Evolutionary conservation across 2,797 vertebrate species (phyloP), one percentile per base, ranked within the genome.

Genomic region (Myripristis jacobus): DNA sequence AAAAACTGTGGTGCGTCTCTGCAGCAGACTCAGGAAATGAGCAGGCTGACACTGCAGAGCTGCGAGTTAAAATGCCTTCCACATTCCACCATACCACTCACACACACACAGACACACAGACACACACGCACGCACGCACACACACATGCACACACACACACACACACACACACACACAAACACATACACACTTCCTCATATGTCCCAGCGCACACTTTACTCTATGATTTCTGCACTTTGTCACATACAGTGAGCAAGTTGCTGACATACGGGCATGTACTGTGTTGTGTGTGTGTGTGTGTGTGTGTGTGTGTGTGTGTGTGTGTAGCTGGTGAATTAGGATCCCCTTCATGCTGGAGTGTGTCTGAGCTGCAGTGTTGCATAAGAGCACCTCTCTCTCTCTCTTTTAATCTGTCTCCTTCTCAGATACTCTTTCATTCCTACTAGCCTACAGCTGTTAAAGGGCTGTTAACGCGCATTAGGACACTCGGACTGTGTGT

Each of bases 11-110:
- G 51, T 70, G 61, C 2, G 34, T 66, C 63, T 81, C 56, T 69
- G 57, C 41, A 71, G 67, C 50, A 82, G 57, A 81, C 76, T 77
- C 77, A 87, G 87, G 85, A 87, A 88, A 88, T 83, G 77, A 86
- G 47, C 64, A 67, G 76, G 68, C 84, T 75, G 73, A 83, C 72
- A 69, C 72, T 74, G 73, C 71, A 82, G 73, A 82, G 74, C 80
- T 70, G 64, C 4, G 3, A 73, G 71, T 84, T 89, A 69, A 81
- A 82, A 86, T 85, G 69, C 75, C 74, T 73, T 83, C 74, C 70
- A 86, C 86, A 86, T 76, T 73, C 80, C 80, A 52, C 10, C 9
- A 53, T 53, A 54, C 36, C 52, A 19, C 52, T 6, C 31, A 50
- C 56, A 57, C 43, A 22, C 36, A 3, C 53, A 63, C 44, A 54